Evolutionary conservation across 2,888 invertebrate species (phyloP), one percentile per base, ranked within the genome.

Genomic region (Tethea ocularis): DNA sequence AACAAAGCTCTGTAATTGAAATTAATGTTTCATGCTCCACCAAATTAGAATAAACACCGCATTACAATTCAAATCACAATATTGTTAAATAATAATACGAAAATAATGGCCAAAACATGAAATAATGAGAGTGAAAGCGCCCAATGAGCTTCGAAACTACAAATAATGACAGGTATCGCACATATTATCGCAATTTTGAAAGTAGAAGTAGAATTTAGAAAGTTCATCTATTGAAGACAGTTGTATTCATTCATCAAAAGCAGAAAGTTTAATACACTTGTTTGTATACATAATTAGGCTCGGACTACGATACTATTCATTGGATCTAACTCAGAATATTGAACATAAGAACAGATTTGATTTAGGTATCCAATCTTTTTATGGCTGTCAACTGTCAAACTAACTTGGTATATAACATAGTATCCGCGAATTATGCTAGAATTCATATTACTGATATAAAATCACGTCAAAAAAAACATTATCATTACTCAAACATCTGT

Each of bases 141-240:
- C 73, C 77, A 77, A 79, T 78, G 78, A 80, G 83, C 86, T 83
- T 83, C 82, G 78, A 77, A 86, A 87, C 79, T 68, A 69, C 78
- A 76, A 33, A 80, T 87, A 86, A 89, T 89, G 82, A 86, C 80
- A 79, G 83, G 86, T 89, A 89, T 82, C 76, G 82, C 83, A 87
- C 86, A 81, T 80, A 85, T 86, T 87, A 89, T 87, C 88, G 77
- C 79, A 82, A 77, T 77, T 85, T 87, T 83, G 85, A 86, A 80
- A 84, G 83, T 70, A 68, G 88, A 75, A 89, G 33, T 33, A 33
- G 33, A 33, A 33, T 33, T 33, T 33, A 33, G 33, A 91, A 91
- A 91, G 91, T 84, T 69, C 69, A 66, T 68, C 75, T 74, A 70
- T 74, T 75, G 75, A 80, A 72, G 68, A 69, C 72, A 71, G 70